Base-by-base conservation (phyloP, 1,140 invertebrate genomes). In the Ceratosolen solmsi region DNA sequence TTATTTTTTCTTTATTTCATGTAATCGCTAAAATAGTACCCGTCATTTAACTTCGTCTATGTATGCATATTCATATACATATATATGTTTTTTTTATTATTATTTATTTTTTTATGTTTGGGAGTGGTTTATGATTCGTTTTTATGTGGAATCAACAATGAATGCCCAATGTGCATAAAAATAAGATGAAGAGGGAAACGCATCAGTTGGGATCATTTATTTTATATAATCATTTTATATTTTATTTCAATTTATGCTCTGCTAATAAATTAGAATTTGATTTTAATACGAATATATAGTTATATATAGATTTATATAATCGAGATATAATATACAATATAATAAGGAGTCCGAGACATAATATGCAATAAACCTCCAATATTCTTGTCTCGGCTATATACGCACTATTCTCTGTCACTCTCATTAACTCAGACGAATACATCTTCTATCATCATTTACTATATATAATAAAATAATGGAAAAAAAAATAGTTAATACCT, bases 401-500 rank as follows among this genome's bases (percentile, higher is more conserved):
- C 8, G 7, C 1, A 72, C 38, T 22, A n/a, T 30, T 51, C n/a
- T 72, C 22, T 17, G 2, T 30, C 17, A 25, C 25, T 41, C 41
- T n/a, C 38, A 2, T 46, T 71, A 1, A 58, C 22, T 58, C 54
- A 56, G 0, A 22, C 0, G 22, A 56, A 56, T 36, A 33, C 49
- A 49, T 22, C 56, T 54, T 25, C 30, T 20, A n/a, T 60, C 7
- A 27, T 74, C 22, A 4, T 38, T 25, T 77, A 65, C 58, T 30
- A 20, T 15, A 49, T 5, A 15, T 63, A 58, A 49, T 80, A 73
- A 80, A 80, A 73, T 65, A 80, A 80, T 41, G 51, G 71, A 74
- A 80, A 80, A 72, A n/a, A 80, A 80, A 80, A 80, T 80, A 80
- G 38, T 65, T n/a, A 74, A 74, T 38, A 72, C 51, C 38, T 49